phyloP scores from a whole-genome alignment of 2,888 invertebrate genomes.

The Drosophila emarginata region DNA sequence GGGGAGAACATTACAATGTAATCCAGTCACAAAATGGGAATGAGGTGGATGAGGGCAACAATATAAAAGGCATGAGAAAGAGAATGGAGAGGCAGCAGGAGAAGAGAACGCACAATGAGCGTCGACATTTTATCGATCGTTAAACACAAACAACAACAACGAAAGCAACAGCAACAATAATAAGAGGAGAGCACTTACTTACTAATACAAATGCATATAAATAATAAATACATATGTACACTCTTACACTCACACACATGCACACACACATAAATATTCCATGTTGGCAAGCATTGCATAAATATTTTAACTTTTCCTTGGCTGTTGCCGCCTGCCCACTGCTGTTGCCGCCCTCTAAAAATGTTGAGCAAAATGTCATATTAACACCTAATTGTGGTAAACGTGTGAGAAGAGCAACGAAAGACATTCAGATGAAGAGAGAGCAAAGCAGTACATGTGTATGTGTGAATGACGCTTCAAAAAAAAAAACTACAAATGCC shows the following conservation, averaged over 20 bases:
- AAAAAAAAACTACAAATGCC: background rate
- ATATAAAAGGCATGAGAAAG: background rate
- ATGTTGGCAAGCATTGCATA: conserved; percentile 38
- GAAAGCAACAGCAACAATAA: conserved; percentile 14
- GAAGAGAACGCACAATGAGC: conserved; percentile 53
- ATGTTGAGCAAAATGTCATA: conserved; percentile 61
- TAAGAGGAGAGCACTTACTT: conserved; percentile 16
- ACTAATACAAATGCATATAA: conserved; percentile 27
- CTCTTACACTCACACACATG: background rate
- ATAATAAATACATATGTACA: conserved; percentile 13
- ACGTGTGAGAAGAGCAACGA: conserved; percentile 36
- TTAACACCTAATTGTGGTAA: conserved; percentile 72
- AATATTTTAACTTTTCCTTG: conserved; percentile 47
- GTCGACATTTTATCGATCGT: conserved; percentile 68
- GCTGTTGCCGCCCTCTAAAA: conserved; percentile 18
- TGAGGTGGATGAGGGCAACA: background rate
- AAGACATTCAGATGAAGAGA: conserved; percentile 8
- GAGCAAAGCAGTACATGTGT: conserved; percentile 25
- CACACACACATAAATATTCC: conserved; percentile 26
- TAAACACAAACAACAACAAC: conserved; percentile 37
- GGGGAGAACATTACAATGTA: conserved; percentile 53
- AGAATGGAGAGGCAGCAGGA: conserved; percentile 19
- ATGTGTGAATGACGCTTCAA: conserved; percentile 15
- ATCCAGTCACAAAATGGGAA: conserved; percentile 28
- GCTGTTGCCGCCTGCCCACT: background rate